Evolutionary conservation across 2,113 vertebrate species (phyloP).

Genomic region (Oryzias javanicus): DNA sequence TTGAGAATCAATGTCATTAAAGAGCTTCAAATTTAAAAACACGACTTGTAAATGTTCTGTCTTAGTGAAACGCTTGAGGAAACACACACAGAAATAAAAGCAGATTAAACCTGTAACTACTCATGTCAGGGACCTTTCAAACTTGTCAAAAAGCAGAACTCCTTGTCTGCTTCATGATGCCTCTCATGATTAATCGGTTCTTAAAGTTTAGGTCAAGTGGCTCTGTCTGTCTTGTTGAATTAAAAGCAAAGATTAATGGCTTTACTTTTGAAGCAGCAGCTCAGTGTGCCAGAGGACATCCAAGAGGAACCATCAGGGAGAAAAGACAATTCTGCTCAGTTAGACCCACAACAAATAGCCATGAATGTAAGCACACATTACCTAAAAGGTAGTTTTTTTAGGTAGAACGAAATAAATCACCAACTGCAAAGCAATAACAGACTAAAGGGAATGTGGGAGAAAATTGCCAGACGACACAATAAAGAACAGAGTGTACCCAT

Average conservation of each 20-base stretch:
- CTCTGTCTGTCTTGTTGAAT: background rate
- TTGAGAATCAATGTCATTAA: background rate
- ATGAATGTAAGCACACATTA: too few relatives aligned
- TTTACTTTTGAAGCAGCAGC: too few relatives aligned
- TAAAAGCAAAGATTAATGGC: background rate
- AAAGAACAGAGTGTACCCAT: conserved; percentile 5
- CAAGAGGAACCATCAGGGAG: background rate
- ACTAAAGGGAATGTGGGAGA: background rate
- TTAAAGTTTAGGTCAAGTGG: background rate
- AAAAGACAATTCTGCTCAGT: background rate
- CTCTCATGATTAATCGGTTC: background rate
- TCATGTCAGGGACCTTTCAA: background rate
- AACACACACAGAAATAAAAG: background rate
- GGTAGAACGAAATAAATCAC: conserved; percentile 5
- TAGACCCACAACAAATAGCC: conserved; percentile 7
- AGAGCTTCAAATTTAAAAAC: background rate
- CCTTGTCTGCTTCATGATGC: background rate
- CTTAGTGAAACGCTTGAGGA: background rate
- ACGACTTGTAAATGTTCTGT: background rate
- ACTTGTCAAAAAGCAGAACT: too few relatives aligned
- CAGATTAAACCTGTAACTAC: background rate
- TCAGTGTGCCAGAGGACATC: background rate
- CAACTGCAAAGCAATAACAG: background rate
- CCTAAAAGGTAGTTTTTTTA: background rate
- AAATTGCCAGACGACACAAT: conserved; percentile 2